Evolutionary conservation across 1,140 invertebrate species (phyloP).

Genomic region (Grapholita molesta): DNA sequence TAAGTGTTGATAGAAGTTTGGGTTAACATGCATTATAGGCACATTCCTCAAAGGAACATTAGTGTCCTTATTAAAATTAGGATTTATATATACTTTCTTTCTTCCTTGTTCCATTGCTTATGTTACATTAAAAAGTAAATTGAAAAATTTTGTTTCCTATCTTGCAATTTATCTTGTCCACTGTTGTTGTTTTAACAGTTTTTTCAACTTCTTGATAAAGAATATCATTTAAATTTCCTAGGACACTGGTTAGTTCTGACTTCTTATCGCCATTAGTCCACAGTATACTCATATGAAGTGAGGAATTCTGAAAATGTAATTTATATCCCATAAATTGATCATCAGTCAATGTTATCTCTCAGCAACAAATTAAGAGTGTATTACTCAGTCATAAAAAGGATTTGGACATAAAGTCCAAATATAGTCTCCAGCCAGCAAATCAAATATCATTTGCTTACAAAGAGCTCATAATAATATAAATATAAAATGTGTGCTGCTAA

Average conservation of each 20-base stretch:
- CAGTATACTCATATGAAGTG: conserved; percentile 84
- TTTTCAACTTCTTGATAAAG: conserved; percentile 38
- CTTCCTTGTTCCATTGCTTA: conserved; percentile 29
- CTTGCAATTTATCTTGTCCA: conserved; percentile 56
- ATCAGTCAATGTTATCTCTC: conserved; percentile 29
- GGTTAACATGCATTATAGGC: conserved; percentile 41
- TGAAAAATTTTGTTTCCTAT: conserved; percentile 63
- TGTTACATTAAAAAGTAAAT: conserved; percentile 31
- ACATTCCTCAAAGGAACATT: conserved; percentile 16
- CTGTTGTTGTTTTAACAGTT: conserved; percentile 27
- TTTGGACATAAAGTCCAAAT: too few relatives aligned
- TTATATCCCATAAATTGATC: conserved; percentile 19
- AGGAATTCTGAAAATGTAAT: conserved; percentile 81
- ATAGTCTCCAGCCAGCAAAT: too few relatives aligned
- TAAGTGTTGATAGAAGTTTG: conserved; percentile 33
- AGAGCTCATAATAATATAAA: too few relatives aligned
- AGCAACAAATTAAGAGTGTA: neutral
- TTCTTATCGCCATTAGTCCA: conserved; percentile 82
- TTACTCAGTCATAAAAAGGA: too few relatives aligned
- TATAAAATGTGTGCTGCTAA: too few relatives aligned
- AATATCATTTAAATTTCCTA: conserved; percentile 47
- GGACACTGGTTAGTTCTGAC: conserved; percentile 55
- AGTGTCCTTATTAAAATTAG: conserved; percentile 50
- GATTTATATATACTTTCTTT: conserved; percentile 62
- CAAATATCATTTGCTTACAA: too few relatives aligned